Conservation (phyloP, 2,888 invertebrate species). For the Masnerella sp. region DNA sequence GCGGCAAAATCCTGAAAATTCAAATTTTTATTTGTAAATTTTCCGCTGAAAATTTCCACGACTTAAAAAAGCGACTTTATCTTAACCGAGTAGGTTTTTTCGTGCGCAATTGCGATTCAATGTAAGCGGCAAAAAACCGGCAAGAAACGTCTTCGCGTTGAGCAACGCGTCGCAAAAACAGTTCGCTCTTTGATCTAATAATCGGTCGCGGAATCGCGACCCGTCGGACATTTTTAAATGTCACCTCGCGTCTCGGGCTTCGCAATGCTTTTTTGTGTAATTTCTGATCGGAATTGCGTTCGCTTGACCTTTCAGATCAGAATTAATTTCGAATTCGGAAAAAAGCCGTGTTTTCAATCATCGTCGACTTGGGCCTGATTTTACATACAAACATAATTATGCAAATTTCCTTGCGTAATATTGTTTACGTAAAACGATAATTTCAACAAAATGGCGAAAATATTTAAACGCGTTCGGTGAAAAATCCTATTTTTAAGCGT, state of each 20-base stretch:
- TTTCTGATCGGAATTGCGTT: slow-evolving; percentile 23
- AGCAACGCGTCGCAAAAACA: slow-evolving; percentile 15
- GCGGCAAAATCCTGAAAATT: too few species aligned
- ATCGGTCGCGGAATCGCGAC: background rate
- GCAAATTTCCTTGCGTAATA: slow-evolving; percentile 32
- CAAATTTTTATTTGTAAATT: too few species aligned
- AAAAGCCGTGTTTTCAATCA: slow-evolving; percentile 37
- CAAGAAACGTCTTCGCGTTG: slow-evolving; percentile 11
- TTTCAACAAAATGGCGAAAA: slow-evolving; percentile 16
- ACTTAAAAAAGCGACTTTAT: slow-evolving; percentile 5
- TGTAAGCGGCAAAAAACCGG: background rate
- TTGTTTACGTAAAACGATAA: slow-evolving; percentile 27
- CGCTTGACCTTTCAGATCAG: slow-evolving; percentile 28
- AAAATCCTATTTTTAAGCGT: background rate
- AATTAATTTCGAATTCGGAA: slow-evolving; percentile 31
- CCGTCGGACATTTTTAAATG: slow-evolving; percentile 12
- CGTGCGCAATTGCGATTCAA: slow-evolving; percentile 4
- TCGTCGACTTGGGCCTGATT: slow-evolving; percentile 19
- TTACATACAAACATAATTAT: slow-evolving; percentile 36
- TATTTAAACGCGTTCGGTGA: background rate
- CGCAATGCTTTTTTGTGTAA: slow-evolving; percentile 24
- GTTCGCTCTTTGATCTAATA: slow-evolving; percentile 30
- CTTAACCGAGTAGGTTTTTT: background rate
- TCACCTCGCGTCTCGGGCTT: slow-evolving; percentile 14
- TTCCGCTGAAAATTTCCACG: too few species aligned